Percentiles rank a stretch among this genome's conserved stretches.
Conservation (phyloP, 2,113 vertebrate species). For the Corapipo altera region DNA sequence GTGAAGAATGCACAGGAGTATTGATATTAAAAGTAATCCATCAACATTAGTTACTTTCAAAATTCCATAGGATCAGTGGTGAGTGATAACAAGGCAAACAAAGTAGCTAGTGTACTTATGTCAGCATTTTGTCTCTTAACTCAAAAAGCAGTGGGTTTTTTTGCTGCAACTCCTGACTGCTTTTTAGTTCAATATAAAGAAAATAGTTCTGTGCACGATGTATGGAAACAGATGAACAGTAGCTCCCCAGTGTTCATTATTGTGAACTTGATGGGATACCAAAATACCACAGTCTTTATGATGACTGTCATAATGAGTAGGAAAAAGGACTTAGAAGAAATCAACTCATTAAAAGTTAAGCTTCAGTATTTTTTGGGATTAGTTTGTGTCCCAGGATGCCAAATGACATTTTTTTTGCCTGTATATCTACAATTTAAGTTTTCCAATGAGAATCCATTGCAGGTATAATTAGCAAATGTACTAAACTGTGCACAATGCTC, state of each 20-base stretch:
- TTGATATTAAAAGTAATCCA: neutral
- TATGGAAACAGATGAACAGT: neutral
- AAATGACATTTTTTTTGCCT: neutral
- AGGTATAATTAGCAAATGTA: neutral
- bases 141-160: neutral
- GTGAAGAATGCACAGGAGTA: neutral
- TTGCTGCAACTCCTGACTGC: neutral
- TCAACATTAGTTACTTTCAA: neutral
- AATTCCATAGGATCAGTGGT: neutral
- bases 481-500: neutral
- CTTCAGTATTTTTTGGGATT: neutral
- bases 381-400: neutral
- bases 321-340: neutral
- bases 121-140: neutral
- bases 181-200: neutral
- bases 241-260: neutral
- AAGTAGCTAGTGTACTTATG: neutral
- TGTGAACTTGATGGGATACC: neutral
- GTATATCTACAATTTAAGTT: neutral
- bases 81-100: neutral
- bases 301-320: neutral
- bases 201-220: fast-evolving
- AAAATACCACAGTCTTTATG: neutral
- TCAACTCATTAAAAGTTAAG: neutral
- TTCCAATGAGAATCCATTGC: neutral